These are phyloP conservation scores for Pelvicachromis taeniatus DNA, from an alignment of 2,113 vertebrate genomes.

Conservation along the genomic window DNA sequence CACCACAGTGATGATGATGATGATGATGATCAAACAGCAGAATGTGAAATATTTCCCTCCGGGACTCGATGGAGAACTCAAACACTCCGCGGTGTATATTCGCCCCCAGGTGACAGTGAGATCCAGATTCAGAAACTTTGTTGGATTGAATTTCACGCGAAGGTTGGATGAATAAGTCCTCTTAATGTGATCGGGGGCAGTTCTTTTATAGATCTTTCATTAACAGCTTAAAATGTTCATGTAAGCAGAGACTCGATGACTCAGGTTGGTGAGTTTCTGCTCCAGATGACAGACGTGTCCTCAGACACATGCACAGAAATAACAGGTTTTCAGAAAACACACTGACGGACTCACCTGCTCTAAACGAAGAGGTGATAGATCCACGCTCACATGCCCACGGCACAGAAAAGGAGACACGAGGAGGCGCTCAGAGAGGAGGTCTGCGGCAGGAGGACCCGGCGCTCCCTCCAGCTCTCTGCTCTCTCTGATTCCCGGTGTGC, in stretches of 20 bases:
- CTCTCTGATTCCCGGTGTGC: not conserved
- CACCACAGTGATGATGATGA: not conserved
- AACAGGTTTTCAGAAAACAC: not conserved
- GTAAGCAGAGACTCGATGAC: not conserved
- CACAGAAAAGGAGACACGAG: not conserved
- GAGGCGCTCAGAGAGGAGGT: not conserved
- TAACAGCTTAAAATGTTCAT: not conserved
- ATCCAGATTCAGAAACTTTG: no score
- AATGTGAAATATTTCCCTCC: not conserved
- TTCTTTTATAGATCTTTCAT: not conserved
- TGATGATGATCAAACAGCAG: not conserved
- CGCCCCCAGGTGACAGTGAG: not conserved
- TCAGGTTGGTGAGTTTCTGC: not conserved
- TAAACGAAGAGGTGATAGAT: not conserved
- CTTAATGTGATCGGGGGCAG: not conserved
- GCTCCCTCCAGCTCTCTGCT: not conserved
- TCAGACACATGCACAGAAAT: not conserved
- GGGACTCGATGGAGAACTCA: not conserved
- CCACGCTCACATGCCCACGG: not conserved
- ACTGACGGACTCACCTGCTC: not conserved
- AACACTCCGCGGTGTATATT: not conserved
- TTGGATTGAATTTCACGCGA: not conserved
- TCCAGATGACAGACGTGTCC: not conserved
- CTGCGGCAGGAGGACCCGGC: not conserved
- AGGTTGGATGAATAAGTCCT: not conserved